phyloP scores from a whole-genome alignment of 2,797 vertebrate genomes.

The Natrix natrix region DNA sequence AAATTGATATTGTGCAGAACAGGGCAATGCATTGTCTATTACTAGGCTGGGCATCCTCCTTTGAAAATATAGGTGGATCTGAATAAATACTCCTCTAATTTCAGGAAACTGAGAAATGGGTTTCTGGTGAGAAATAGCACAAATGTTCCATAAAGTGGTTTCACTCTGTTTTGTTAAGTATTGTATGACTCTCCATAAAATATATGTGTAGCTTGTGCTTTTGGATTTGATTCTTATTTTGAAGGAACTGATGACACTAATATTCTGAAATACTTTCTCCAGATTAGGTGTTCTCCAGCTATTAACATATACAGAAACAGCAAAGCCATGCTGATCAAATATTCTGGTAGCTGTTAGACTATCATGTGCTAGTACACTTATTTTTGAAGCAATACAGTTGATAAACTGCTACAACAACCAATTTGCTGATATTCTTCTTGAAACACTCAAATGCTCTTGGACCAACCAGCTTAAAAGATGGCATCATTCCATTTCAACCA shows the following conservation, averaged over 20 bases:
- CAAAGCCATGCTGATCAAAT: background rate
- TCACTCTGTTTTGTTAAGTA: background rate
- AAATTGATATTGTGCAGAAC: background rate
- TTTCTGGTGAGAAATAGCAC: background rate
- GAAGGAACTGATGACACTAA: background rate
- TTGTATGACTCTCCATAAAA: background rate
- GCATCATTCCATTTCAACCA: background rate
- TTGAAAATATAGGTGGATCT: background rate
- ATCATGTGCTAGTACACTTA: background rate
- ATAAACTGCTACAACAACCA: background rate
- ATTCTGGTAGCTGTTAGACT: background rate
- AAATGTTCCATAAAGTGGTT: background rate
- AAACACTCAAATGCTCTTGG: background rate
- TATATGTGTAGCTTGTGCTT: background rate
- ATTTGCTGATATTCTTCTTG: background rate
- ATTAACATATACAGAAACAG: background rate
- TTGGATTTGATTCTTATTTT: background rate
- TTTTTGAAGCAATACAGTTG: background rate
- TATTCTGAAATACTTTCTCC: background rate
- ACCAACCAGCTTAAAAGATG: background rate
- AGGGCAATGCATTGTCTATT: background rate
- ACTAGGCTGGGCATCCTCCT: background rate
- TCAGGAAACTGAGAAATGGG: background rate
- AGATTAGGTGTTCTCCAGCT: background rate
- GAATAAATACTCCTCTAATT: background rate